Evolutionary conservation across 2,797 vertebrate species (phyloP).

Genomic region (Holocentrus rufus): DNA sequence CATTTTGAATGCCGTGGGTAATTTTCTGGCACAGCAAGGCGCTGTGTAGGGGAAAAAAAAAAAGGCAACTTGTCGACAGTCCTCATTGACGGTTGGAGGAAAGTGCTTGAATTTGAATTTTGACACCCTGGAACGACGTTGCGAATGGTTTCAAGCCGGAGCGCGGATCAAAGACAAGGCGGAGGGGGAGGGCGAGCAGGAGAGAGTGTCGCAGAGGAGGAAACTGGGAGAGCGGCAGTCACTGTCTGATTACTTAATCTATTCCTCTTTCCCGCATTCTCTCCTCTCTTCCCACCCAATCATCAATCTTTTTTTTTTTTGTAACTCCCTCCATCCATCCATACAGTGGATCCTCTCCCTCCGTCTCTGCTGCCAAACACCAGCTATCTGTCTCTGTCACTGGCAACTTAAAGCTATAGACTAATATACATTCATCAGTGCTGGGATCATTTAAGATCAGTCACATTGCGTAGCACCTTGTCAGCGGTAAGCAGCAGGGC

Average conservation of each 20-base stretch:
- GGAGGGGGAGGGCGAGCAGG: neutral
- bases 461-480: neutral
- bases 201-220: neutral
- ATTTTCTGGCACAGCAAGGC: neutral
- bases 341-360: neutral
- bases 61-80: neutral
- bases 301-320: constrained; percentile 31
- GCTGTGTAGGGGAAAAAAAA: neutral
- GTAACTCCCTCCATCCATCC: neutral
- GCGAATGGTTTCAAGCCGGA: constrained; percentile 24
- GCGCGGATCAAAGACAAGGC: neutral
- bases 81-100: neutral
- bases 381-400: constrained; percentile 50
- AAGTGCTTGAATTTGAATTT: constrained; percentile 28
- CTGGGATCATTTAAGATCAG: constrained; percentile 27
- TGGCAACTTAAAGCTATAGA: constrained; percentile 40
- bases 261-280: no score
- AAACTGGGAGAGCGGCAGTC: constrained; percentile 12
- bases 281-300: neutral
- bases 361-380: neutral
- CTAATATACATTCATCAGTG: constrained; percentile 43
- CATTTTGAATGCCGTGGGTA: neutral
- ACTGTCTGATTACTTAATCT: constrained; percentile 36
- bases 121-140: constrained; percentile 23
- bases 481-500: neutral